phyloP scores from a whole-genome alignment of 2,888 invertebrate genomes.

The Adelognathus sp. region DNA sequence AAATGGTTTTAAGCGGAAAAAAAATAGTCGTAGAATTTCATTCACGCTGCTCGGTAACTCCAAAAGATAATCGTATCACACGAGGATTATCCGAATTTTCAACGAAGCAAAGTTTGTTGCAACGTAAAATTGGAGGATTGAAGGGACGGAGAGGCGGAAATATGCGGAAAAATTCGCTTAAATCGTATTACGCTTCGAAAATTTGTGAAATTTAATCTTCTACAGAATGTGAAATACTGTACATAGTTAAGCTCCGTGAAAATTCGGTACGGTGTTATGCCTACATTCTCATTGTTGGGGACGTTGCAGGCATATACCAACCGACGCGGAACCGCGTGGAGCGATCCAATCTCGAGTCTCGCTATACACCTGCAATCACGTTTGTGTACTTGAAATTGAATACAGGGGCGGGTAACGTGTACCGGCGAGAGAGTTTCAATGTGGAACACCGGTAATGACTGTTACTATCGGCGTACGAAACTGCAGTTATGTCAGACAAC shows the following conservation, averaged over 20 bases:
- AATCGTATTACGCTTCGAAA: not conserved
- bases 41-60: not conserved
- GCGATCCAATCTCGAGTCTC: slow-evolving; percentile 5
- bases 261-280: not conserved
- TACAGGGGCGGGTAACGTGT: not conserved
- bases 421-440: slow-evolving; percentile 6
- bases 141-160: not conserved
- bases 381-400: slow-evolving; percentile 27
- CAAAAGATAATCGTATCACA: not conserved
- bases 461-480: slow-evolving; percentile 28
- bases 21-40: not conserved
- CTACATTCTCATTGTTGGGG: not conserved
- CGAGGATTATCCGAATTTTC: not conserved
- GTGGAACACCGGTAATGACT: slow-evolving; percentile 40
- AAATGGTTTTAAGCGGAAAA: too few species aligned
- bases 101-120: not conserved
- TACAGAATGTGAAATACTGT: not conserved
- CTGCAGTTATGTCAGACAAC: slow-evolving; percentile 22
- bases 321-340: not conserved
- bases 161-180: not conserved
- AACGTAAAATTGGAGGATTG: not conserved
- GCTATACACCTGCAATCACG: slow-evolving; percentile 9
- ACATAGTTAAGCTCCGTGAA: not conserved
- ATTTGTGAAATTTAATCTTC: not conserved
- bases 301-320: not conserved